phyloP scores from a whole-genome alignment of 2,113 vertebrate genomes.

The Epinephelus fuscoguttatus region DNA sequence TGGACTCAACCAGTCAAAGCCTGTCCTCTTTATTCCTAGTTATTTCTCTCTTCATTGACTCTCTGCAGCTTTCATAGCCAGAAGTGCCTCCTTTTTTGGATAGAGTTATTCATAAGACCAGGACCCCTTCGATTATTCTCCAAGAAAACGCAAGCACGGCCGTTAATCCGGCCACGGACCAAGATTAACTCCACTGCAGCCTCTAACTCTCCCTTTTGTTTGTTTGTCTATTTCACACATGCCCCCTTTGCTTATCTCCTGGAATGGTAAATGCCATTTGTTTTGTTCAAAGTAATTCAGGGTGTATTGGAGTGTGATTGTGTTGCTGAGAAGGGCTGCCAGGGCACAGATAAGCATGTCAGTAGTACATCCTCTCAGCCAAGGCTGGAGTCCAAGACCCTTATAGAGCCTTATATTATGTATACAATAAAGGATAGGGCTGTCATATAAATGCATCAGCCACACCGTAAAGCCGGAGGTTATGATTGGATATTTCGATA shows the following conservation, averaged over 20 bases:
- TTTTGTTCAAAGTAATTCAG: slow-evolving; percentile 81
- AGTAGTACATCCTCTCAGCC: slow-evolving; percentile 48
- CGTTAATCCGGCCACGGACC: slow-evolving; percentile 73
- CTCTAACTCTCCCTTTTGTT: slow-evolving; percentile 70
- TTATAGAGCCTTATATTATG: slow-evolving; percentile 44
- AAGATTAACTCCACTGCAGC: slow-evolving; percentile 73
- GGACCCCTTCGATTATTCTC: slow-evolving; percentile 69
- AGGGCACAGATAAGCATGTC: slow-evolving; percentile 74
- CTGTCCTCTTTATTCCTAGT: slow-evolving; percentile 54
- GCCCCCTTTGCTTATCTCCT: slow-evolving; percentile 79
- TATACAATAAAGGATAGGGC: slow-evolving; percentile 32
- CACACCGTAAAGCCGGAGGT: slow-evolving; percentile 24
- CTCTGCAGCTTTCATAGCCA: slow-evolving; percentile 64
- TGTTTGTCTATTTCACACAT: slow-evolving; percentile 82
- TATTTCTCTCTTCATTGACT: slow-evolving; percentile 75
- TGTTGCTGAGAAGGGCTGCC: slow-evolving; percentile 67
- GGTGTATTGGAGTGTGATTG: slow-evolving; percentile 77
- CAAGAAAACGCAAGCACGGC: slow-evolving; percentile 59
- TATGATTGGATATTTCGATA: slow-evolving; percentile 46
- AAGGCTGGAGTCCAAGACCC: slow-evolving; percentile 43
- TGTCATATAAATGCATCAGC: slow-evolving; percentile 62
- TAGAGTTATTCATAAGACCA: slow-evolving; percentile 63
- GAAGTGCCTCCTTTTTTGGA: slow-evolving; percentile 57
- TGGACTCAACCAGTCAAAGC: slow-evolving; percentile 68
- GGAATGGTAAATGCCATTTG: slow-evolving; percentile 76